Base-by-base conservation (phyloP, 1,140 invertebrate species). In the Macrosteles quadrilineatus region DNA sequence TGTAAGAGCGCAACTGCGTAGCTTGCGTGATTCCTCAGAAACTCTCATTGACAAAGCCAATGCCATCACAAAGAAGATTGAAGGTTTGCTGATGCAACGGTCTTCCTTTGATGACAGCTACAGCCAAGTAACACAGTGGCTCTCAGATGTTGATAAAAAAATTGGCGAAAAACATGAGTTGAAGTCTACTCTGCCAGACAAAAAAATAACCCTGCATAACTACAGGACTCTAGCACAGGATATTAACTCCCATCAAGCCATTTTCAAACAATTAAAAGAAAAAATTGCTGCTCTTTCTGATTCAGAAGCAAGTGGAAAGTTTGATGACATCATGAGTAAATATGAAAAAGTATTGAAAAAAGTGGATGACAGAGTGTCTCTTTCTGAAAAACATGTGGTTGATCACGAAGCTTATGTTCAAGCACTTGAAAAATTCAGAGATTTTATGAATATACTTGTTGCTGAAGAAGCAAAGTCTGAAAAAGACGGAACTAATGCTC, bases 71-170 rank as follows among this genome's bases (percentile, higher is more conserved):
- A 96, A 96, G 78, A 88, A 89, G 74, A 88, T 96, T 40, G 94
- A 96, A 82, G 91, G 87, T 23, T 88, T 92, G 27, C 87, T 95
- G 43, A 90, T 95, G 77, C 91, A 96, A 74, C 86, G 93, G 77
- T 93, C 92, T 4, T 95, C 93, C 0, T 94, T 96, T 77, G 93
- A 97, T 77, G 94, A 96, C 75, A 95, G 91, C 72, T 91, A 91
- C 73, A 87, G 87, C 63, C 92, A 95, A 82, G 79, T 85, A 53
- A 87, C 88, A 72, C 87, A 90, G 76, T 96, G 94, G 90, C 84
- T 96, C 6, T 83, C 85, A 36, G 91, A 95, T 71, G 85, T 86
- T 0, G 86, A 90, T 75, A 83, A 85, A 29, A 91, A 92, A 79
- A 80, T 91, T 12, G 85, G 87, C 0, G 85, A 86, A 43, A 86